Conservation (phyloP, 2,888 invertebrate species). For the Tridacna gigas region DNA sequence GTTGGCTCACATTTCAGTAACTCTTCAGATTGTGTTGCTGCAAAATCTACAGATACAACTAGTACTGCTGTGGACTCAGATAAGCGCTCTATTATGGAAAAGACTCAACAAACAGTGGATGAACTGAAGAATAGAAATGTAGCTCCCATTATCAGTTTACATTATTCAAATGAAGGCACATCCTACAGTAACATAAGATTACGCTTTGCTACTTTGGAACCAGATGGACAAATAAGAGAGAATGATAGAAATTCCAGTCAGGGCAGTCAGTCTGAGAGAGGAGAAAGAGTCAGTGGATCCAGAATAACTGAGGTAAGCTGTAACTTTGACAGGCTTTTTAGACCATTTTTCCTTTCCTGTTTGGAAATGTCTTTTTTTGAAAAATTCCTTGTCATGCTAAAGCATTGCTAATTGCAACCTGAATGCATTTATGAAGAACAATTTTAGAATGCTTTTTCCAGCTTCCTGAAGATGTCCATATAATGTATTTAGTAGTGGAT, state of each 20-base stretch:
- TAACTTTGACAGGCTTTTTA: no score
- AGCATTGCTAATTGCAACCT: no score
- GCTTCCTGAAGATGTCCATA: no score
- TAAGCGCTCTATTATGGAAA: constrained; percentile 27
- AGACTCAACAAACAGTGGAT: constrained; percentile 54
- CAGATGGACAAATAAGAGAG: neutral
- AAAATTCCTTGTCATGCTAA: no score
- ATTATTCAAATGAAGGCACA: constrained; percentile 88
- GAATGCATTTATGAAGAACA: no score
- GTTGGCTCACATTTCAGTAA: neutral
- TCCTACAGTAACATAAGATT: constrained; percentile 87
- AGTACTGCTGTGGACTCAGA: neutral
- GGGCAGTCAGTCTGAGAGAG: no score
- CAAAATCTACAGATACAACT: neutral
- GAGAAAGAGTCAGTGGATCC: no score
- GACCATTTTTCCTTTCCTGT: no score
- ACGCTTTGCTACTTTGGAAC: constrained; percentile 67
- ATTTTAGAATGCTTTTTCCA: no score
- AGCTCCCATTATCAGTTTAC: constrained; percentile 88
- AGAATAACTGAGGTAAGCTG: no score
- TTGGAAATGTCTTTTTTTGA: no score
- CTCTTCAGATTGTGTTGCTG: neutral
- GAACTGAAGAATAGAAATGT: constrained; percentile 76
- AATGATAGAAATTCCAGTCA: neutral
- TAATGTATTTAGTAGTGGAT: no score